Conservation (phyloP, 2,888 invertebrate genomes). For the Drosophila rubida region DNA sequence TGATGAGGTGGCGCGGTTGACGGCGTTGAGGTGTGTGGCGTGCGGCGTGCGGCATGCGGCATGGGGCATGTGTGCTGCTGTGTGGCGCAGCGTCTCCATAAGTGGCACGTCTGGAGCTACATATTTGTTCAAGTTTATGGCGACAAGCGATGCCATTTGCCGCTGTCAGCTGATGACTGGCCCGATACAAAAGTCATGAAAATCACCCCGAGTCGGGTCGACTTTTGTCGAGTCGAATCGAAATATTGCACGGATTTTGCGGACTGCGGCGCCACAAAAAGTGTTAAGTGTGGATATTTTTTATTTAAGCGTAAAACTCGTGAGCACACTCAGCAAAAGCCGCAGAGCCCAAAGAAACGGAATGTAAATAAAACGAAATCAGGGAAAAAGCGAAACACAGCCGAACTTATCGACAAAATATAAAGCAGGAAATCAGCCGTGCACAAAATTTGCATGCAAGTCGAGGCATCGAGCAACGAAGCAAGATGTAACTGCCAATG, state of each 20-base stretch:
- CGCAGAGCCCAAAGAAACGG: conserved; percentile 1
- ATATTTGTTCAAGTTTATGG: conserved; percentile 79
- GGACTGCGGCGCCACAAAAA: conserved; percentile 65
- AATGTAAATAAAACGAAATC: conserved; percentile 28
- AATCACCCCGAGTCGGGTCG: conserved; percentile 42
- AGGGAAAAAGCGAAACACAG: conserved; percentile 35
- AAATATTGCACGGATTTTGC: conserved; percentile 62
- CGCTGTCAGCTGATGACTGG: conserved; percentile 74
- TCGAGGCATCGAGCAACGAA: conserved; percentile 60
- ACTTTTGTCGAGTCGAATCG: conserved; percentile 38
- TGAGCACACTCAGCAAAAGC: conserved; percentile 62
- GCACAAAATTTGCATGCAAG: conserved; percentile 76
- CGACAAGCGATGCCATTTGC: conserved; percentile 78
- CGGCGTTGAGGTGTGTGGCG: not conserved
- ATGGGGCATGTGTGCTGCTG: not conserved
- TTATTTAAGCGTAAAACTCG: conserved; percentile 72
- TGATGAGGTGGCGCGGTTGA: conserved; percentile 19
- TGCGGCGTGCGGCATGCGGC: conserved; percentile 1
- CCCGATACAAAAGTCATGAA: conserved; percentile 78
- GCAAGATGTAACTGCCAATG: conserved; percentile 52
- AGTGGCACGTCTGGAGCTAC: conserved; percentile 73
- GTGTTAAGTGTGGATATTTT: conserved; percentile 78
- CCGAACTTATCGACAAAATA: conserved; percentile 58
- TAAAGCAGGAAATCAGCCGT: conserved; percentile 69
- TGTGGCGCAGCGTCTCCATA: conserved; percentile 33